phyloP scores from a whole-genome alignment of 2,888 invertebrate species.

The Frankliniella intonsa region DNA sequence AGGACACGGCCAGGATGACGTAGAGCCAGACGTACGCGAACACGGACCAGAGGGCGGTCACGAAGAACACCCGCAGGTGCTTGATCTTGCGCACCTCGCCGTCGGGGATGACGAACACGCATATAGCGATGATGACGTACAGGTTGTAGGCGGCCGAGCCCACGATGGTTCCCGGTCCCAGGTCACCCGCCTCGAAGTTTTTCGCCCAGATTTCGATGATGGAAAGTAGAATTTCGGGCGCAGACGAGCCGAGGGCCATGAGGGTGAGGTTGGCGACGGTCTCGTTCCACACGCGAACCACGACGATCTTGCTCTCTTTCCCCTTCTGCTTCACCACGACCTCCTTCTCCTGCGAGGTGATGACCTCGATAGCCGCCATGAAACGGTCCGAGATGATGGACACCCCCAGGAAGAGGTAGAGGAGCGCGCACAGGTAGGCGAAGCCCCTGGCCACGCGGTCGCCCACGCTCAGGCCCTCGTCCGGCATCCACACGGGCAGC shows the following conservation, averaged over 20 bases:
- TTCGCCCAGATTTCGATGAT: conserved; percentile 97
- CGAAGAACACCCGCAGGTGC: conserved; percentile 93
- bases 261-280: conserved; percentile 97
- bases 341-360: conserved; percentile 95
- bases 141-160: conserved; percentile 98
- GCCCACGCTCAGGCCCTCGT: conserved; percentile 64
- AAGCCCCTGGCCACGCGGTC: conserved; percentile 81
- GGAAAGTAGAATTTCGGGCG: conserved; percentile 95
- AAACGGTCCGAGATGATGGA: conserved; percentile 98
- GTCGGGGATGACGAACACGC: conserved; percentile 83
- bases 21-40: conserved; percentile 99
- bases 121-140: conserved; percentile 95
- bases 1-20: conserved; percentile 82
- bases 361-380: conserved; percentile 99
- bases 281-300: conserved; percentile 97
- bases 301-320: conserved; percentile 69
- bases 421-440: conserved; percentile 81
- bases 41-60: conserved; percentile 95
- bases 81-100: conserved; percentile 91
- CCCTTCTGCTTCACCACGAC: conserved; percentile 84
- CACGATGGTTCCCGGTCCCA: conserved; percentile 97
- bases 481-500: conserved; percentile 85
- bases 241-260: conserved; percentile 98
- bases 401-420: conserved; percentile 97
- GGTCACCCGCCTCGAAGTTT: conserved; percentile 90